Evolutionary conservation across 2,797 vertebrate species (phyloP).

Genomic region (Steatocranus sp.): DNA sequence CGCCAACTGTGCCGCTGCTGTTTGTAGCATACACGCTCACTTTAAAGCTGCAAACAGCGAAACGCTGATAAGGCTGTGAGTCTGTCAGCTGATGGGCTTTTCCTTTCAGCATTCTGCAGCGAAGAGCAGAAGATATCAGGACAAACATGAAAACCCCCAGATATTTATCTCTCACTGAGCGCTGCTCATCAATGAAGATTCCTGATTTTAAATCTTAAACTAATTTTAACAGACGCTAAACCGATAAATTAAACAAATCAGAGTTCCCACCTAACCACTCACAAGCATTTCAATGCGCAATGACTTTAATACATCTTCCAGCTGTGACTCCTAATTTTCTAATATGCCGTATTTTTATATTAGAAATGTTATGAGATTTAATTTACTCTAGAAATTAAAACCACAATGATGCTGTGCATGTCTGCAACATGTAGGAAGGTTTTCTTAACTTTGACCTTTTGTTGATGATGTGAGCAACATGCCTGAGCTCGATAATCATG

Average conservation of each 20-base stretch:
- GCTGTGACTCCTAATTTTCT: not conserved
- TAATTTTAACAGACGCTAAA: not conserved
- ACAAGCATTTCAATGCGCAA: not conserved
- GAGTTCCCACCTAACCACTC: not conserved
- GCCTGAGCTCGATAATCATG: not conserved
- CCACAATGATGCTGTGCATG: not conserved
- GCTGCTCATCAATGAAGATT: not conserved
- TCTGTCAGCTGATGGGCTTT: not conserved
- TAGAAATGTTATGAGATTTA: not conserved
- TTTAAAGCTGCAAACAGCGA: not conserved
- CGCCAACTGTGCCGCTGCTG: not conserved
- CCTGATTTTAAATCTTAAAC: not conserved
- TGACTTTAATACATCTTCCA: not conserved
- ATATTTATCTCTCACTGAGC: not conserved
- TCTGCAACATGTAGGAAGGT: not conserved
- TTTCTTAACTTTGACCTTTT: not conserved
- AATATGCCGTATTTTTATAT: not conserved
- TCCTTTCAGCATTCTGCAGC: not conserved
- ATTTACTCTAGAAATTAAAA: not conserved
- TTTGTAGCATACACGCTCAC: not conserved
- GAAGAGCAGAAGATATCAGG: not conserved
- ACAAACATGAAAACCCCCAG: not conserved
- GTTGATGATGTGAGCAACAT: not conserved
- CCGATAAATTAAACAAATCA: not conserved
- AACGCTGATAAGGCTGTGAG: not conserved